Base-by-base conservation (phyloP, 2,113 vertebrate genomes). In the Pedionomus torquatus region DNA sequence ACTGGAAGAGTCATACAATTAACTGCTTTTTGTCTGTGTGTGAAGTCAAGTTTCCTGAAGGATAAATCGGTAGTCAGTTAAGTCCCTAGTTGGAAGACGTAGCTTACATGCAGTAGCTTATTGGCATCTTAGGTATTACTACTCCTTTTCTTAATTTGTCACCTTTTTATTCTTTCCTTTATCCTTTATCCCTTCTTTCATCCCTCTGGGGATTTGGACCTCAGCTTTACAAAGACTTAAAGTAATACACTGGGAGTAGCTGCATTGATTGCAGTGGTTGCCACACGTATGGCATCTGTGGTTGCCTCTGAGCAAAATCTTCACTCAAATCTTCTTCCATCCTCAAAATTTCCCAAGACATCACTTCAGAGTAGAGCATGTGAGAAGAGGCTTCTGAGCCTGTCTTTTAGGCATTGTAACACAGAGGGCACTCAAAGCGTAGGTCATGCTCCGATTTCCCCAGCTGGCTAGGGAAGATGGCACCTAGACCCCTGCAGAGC, bases 11-110 rank as follows among this genome's bases (percentile, higher is more conserved):
- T 68, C 52, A 37, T 60, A 52, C 84, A 87, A 55, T 63, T 26
- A 82, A 71, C 24, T 25, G 10, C 41, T 41, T 41, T 41, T 41
- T 60, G 80, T 48, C 39, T 48, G n/a, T n/a, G n/a, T n/a, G n/a
- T 89, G 48, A 78, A 77, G 68, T 84, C 37, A 78, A 2, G 24
- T 93, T 91, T 93, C 57, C 39, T 84, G 64, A 87, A 78, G 77
- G 87, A 89, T 87, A 39, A 75, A 68, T 41, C 10, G 3, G 23
- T 58, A 61, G 7, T 71, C 64, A 30, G 44, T 60, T 70, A 71
- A 69, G 41, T 60, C 37, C 28, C 39, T 55, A 41, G 48, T 13
- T 83, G 54, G 66, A 80, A 82, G 65, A 20, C 4, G 14, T 9
- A 64, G 25, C 16, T 94, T 71, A 71, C 4, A 1, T 48, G 61